Evolutionary conservation across 2,888 invertebrate genomes (phyloP).

Genomic region (Aleiodes alternator): DNA sequence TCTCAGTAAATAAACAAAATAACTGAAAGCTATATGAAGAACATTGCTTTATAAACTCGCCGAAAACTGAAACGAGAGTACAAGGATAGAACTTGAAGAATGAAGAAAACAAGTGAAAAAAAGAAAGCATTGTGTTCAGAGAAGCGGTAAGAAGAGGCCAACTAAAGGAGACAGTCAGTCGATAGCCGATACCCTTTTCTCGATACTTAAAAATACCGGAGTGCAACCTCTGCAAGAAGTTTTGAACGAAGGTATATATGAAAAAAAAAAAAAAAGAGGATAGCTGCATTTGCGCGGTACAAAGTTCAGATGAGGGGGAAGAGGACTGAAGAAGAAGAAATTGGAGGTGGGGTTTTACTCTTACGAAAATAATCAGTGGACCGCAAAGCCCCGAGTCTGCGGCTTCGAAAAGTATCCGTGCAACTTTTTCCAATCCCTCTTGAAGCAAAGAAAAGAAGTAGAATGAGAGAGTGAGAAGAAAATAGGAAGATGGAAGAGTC

Average conservation of each 20-base stretch:
- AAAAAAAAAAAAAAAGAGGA: neutral
- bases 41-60: slow-evolving; percentile 15
- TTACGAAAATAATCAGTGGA: slow-evolving; percentile 62
- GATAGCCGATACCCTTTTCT: slow-evolving; percentile 39
- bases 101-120: neutral
- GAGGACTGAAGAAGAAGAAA: slow-evolving; percentile 12
- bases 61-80: slow-evolving; percentile 21
- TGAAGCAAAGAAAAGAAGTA: slow-evolving; percentile 30
- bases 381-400: slow-evolving; percentile 57
- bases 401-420: slow-evolving; percentile 38
- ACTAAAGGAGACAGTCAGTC: slow-evolving; percentile 35
- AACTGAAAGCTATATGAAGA: neutral
- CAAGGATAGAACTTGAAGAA: neutral
- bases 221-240: slow-evolving; percentile 28
- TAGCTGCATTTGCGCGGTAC: slow-evolving; percentile 32
- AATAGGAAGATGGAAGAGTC: slow-evolving; percentile 8
- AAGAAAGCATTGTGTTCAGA: slow-evolving; percentile 17
- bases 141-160: slow-evolving; percentile 26
- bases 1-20: neutral
- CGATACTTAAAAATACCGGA: slow-evolving; percentile 37
- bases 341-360: slow-evolving; percentile 37
- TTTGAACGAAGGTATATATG: neutral
- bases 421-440: slow-evolving; percentile 48
- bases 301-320: slow-evolving; percentile 29
- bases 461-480: slow-evolving; percentile 11